Base-by-base conservation (phyloP, 2,888 invertebrate species). In the Agonopterix subpropinquella region DNA sequence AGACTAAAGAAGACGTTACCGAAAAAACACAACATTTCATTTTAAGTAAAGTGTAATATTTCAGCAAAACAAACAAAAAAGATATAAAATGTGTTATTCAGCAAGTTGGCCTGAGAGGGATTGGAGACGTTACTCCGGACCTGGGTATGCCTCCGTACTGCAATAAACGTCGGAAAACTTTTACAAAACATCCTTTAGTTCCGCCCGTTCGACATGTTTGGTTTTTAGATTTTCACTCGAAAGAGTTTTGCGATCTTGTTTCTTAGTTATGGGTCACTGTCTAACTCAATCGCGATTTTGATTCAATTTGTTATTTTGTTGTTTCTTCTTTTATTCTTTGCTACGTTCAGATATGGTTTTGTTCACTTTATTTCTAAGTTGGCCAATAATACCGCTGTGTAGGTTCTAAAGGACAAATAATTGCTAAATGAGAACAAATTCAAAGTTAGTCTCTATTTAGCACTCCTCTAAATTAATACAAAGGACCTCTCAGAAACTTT, bases 111-210 rank as follows among this genome's bases (percentile, higher is more conserved):
- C 44, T 47, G 56, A 58, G 57, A 57, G 57, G 51, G 48, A 48
- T 55, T 47, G 45, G 47, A 53, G 50, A 51, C 42, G 47, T 42
- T 47, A 47, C 37, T 13, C 42, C 37, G 11, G n/a, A n/a, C 46
- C 43, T 45, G 47, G 51, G 44, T 48, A 47, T 42, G 51, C 53
- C 53, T 51, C 49, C 39, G 61, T 73, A 77, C 77, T 77, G 74
- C 78, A 79, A 76, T 78, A 77, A 79, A 80, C 74, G 80, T 79
- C 78, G 67, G 66, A 56, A 70, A 80, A 80, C 70, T 80, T 79
- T 76, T 53, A 56, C 62, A 70, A 73, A 76, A 77, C 77, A 78
- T 78, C 71, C 71, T 75, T 74, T 73, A 73, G 70, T 67, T 70
- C 48, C 64, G 58, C 70, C 61, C 64, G 66, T 76, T 73, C 71